These are phyloP conservation scores for Drosophila hydei DNA, from an alignment of 1,140 invertebrate species.

Conservation along the genomic window DNA sequence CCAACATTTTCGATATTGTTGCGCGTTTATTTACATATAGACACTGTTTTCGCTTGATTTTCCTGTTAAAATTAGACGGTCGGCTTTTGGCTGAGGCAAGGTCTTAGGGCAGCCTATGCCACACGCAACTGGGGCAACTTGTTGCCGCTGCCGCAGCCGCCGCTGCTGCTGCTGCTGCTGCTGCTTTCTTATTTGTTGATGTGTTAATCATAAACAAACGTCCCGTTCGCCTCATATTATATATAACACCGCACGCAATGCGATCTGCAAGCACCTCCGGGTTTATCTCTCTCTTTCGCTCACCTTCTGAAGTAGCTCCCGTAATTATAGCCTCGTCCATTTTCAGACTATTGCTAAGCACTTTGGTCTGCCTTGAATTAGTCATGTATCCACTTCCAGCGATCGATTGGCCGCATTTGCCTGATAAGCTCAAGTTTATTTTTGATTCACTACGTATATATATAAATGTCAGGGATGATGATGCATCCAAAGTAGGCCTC, in stretches of 20 bases:
- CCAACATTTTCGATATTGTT: constrained; percentile 37
- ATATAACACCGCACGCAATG: constrained; percentile 11
- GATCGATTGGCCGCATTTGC: too few species aligned
- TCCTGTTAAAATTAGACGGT: constrained; percentile 63
- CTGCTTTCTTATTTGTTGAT: constrained; percentile 15
- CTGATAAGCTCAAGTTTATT: too few species aligned
- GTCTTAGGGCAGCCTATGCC: constrained; percentile 45
- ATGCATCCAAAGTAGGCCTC: too few species aligned
- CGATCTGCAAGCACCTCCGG: constrained; percentile 1
- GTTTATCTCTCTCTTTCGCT: neutral
- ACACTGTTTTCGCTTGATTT: constrained; percentile 32
- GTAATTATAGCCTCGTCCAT: neutral
- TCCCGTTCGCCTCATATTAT: neutral
- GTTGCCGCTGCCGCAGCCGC: constrained; percentile 33
- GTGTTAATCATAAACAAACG: constrained; percentile 72
- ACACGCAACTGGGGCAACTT: constrained; percentile 68
- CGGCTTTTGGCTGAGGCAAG: constrained; percentile 50
- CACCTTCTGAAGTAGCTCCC: neutral
- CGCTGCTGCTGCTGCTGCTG: too few species aligned
- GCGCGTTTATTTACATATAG: constrained; percentile 13
- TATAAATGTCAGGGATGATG: too few species aligned
- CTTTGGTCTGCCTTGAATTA: too few species aligned
- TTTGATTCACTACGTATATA: too few species aligned
- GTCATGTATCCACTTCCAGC: too few species aligned
- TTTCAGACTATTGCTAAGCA: neutral